A percentile compares a stretch with the other conserved stretches of the same genome.
Conservation (phyloP, 2,113 vertebrate genomes). For the Oceanodroma tethys region DNA sequence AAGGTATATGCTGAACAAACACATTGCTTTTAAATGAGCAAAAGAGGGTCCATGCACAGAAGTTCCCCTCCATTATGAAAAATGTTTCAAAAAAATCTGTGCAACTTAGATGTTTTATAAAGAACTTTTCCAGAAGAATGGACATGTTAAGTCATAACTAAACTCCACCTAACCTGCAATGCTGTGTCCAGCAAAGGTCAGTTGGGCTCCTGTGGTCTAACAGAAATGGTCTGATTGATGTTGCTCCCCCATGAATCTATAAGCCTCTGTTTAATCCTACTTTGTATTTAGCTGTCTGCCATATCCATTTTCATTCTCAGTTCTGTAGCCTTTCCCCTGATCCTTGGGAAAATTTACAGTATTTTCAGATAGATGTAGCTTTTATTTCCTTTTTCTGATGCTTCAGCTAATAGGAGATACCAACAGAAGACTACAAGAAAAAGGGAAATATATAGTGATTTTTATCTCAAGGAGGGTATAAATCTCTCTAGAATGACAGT, state of each 20-base stretch:
- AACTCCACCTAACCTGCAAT: not conserved
- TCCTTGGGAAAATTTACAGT: not conserved
- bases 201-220: not conserved
- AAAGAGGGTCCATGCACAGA: not conserved
- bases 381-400: not conserved
- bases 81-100: not conserved
- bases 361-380: not conserved
- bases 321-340: not conserved
- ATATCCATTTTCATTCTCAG: not conserved
- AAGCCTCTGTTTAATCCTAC: not conserved
- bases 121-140: not conserved
- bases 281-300: not conserved
- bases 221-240: not conserved
- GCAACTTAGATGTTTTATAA: not conserved
- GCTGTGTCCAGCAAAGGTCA: not conserved
- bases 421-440: not conserved
- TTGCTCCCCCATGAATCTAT: not conserved
- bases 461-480: not conserved
- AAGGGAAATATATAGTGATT: not conserved
- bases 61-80: accelerated
- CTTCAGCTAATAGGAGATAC: not conserved
- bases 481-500: not conserved
- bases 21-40: not conserved
- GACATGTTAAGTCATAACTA: not conserved
- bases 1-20: not conserved